These are phyloP conservation scores for Aegithalos caudatus DNA, from an alignment of 2,113 vertebrate genomes.

Conservation along the genomic window DNA sequence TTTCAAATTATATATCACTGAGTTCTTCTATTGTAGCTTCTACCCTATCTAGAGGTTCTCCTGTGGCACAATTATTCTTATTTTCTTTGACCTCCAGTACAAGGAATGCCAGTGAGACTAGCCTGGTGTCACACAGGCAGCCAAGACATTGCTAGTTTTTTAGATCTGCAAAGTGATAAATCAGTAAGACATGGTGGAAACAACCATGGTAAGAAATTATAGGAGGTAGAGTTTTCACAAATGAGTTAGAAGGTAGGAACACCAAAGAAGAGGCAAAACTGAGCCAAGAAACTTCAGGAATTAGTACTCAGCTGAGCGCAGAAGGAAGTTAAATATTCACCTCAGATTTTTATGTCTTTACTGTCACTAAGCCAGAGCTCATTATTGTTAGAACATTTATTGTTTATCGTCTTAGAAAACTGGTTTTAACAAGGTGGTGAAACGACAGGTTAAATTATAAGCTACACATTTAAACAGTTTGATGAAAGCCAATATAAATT, in stretches of 20 bases:
- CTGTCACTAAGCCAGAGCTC: background rate
- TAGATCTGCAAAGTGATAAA: background rate
- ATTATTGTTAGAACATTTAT: background rate
- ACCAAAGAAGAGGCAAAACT: background rate
- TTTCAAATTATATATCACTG: background rate
- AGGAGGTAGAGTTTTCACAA: background rate
- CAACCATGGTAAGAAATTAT: background rate
- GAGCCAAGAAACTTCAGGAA: background rate
- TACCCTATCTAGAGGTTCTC: background rate
- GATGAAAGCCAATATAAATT: background rate
- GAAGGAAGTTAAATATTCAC: background rate
- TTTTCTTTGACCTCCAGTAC: background rate
- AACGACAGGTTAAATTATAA: background rate
- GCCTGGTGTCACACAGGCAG: accelerated
- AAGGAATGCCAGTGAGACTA: background rate
- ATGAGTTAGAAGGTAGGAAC: background rate
- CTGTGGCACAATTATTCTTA: background rate
- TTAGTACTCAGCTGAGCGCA: background rate
- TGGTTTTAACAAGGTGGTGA: background rate
- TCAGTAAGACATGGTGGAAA: background rate
- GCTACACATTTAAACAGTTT: background rate
- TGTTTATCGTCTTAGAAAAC: background rate
- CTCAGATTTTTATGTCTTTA: background rate
- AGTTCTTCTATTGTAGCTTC: background rate
- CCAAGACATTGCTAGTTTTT: background rate